Base-by-base conservation (phyloP, 2,113 vertebrate species). In the Marcusenius ussheri region DNA sequence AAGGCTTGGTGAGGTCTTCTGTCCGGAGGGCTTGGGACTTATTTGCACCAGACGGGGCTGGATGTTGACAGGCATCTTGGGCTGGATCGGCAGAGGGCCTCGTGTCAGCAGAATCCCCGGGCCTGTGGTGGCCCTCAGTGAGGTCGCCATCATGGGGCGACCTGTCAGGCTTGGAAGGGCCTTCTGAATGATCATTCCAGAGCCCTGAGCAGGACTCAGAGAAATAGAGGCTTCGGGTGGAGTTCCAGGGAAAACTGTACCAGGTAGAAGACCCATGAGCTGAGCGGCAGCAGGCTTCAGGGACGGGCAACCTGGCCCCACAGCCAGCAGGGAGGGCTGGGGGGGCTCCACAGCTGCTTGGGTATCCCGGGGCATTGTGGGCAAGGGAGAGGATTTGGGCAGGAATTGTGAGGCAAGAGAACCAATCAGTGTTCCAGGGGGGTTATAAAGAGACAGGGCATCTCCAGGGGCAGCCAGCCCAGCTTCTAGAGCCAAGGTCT, bases 31-130 rank as follows among this genome's bases (percentile, higher is more conserved):
- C 86, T 96, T 97, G 80, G 96, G 96, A 91, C 96, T 97, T 2
- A 96, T 96, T 86, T 97, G 96, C 39, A 97, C 94, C 80, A 96
- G 90, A 74, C 95, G 93, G 47, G 96, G 95, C 89, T 97, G 96
- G 27, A 97, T 96, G 93, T 92, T 97, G 91, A 96, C 91, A n/a
- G 95, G 95, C 83, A 96, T 91, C 91, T 96, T 97, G 92, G 95
- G 96, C 42, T 97, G 96, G 83, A 97, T 97, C 9, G 92, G 94
- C 35, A 95, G 92, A 1, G 94, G 95, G 0, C 92, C 94, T 0
- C 95, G 94, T 90, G 96, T 94, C 83, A 95, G 87, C 83, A 96
- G 31, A 62, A 96, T 92, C 66, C 95, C 94, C 0, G 94, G 91
- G 2, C 93, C 83, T 4, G 92, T 80, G 2, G 93, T 90, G 3